Conservation (phyloP, 2,113 vertebrate genomes). For the Zosterops borbonicus region DNA sequence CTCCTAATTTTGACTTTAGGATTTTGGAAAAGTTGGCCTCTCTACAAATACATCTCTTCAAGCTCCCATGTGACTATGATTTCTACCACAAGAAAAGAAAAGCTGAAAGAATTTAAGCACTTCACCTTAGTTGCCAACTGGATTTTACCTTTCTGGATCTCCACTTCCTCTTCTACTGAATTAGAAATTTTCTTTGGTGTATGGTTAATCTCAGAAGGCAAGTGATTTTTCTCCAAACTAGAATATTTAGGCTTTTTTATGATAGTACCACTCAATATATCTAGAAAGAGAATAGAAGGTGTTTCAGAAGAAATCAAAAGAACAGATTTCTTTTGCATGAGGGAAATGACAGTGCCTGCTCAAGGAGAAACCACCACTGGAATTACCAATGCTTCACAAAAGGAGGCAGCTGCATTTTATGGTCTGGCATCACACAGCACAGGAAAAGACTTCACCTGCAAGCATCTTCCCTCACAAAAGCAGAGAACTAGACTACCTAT, state of each 20-base stretch:
- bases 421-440: not conserved
- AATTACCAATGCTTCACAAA: not conserved
- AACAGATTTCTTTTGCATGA: not conserved
- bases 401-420: not conserved
- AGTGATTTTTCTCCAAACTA: not conserved
- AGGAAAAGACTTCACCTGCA: not conserved
- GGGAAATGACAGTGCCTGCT: rapidly evolving
- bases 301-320: not conserved
- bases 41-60: not conserved
- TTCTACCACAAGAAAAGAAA: not conserved
- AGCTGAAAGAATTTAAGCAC: not conserved
- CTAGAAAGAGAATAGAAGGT: slow-evolving; percentile 8
- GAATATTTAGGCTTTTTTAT: slow-evolving; percentile 41
- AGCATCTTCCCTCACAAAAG: not conserved
- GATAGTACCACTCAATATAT: not conserved
- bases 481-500: rapidly evolving
- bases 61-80: rapidly evolving
- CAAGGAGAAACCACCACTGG: not conserved
- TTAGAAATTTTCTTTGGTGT: not conserved
- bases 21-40: not conserved
- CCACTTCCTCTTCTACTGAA: not conserved
- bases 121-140: not conserved
- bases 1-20: not conserved
- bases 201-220: not conserved
- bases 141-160: slow-evolving; percentile 21